A percentile compares a stretch with the other conserved stretches of the same genome.
Conservation (phyloP, 2,888 invertebrate species). For the Pandemis cinnamomeana region DNA sequence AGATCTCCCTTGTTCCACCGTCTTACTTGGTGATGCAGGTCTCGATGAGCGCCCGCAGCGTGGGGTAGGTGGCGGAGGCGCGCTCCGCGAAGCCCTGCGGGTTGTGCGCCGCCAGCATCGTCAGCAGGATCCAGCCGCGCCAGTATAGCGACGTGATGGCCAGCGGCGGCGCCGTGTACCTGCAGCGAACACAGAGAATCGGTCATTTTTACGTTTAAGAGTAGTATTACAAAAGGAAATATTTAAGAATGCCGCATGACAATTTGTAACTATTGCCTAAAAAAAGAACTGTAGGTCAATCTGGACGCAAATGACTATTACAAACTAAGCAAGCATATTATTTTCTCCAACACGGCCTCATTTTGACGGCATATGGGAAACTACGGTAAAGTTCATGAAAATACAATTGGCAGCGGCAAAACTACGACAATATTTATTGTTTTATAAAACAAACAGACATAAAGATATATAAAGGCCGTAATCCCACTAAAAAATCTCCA, state of each 20-base stretch:
- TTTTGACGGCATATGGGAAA: background rate
- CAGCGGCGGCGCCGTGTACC: conserved; percentile 93
- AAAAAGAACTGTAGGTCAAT: background rate
- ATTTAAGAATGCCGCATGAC: background rate
- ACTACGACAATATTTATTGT: background rate
- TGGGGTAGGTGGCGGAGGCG: conserved; percentile 96
- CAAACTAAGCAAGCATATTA: background rate
- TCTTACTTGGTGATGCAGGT: conserved; percentile 97
- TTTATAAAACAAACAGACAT: too few relatives aligned
- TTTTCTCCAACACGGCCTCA: background rate
- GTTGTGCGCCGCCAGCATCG: conserved; percentile 95
- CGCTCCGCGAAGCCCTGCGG: conserved; percentile 93
- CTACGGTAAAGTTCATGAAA: background rate
- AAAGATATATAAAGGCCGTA: background rate
- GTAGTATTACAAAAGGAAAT: background rate
- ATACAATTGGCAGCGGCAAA: background rate
- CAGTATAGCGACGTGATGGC: conserved; percentile 96
- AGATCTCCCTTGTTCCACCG: background rate
- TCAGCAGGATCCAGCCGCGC: conserved; percentile 93
- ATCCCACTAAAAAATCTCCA: too few relatives aligned
- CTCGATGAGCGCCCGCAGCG: conserved; percentile 95
- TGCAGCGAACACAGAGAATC: conserved; percentile 47
- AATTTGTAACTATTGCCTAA: background rate
- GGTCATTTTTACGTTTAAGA: background rate
- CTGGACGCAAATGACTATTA: background rate